Conservation (phyloP, 2,888 invertebrate genomes). For the Axea sp. region DNA sequence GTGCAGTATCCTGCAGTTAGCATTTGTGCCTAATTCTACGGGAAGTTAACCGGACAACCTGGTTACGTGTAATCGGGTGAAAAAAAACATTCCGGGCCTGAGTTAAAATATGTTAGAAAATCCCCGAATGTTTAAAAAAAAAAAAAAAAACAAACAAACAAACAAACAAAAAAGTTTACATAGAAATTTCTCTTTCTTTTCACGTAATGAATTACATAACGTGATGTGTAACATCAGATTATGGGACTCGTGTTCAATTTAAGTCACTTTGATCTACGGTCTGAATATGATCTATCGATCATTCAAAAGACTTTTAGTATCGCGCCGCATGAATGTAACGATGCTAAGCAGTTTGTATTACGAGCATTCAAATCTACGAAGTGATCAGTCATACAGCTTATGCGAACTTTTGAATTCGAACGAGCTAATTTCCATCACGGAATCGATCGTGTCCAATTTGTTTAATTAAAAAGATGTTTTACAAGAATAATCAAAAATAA, state of each 20-base stretch:
- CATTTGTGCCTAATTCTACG: no score
- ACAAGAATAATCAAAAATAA: no score
- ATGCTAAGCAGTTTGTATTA: slow-evolving; percentile 31
- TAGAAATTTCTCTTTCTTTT: slow-evolving; percentile 8
- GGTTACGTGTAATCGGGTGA: no score
- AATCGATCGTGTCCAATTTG: not conserved
- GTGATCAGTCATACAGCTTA: slow-evolving; percentile 21
- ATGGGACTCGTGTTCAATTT: slow-evolving; percentile 13
- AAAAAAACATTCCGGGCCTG: no score
- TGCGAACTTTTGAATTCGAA: slow-evolving; percentile 16
- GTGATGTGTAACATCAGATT: slow-evolving; percentile 8
- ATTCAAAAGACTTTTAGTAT: slow-evolving; percentile 6
- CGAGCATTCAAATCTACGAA: slow-evolving; percentile 30
- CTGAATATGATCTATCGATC: slow-evolving; percentile 45
- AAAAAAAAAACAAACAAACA: slow-evolving; percentile 1
- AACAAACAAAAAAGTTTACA: no score
- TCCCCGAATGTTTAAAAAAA: no score
- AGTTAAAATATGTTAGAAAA: no score
- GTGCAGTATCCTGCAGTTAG: no score
- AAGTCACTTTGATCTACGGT: slow-evolving; percentile 40
- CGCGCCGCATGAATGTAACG: slow-evolving; percentile 14
- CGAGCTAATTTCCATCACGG: slow-evolving; percentile 17
- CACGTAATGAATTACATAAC: slow-evolving; percentile 21
- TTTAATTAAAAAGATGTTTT: slow-evolving; percentile 11
- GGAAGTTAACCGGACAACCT: no score